Percentiles rank a stretch among this genome's conserved stretches.
Conservation (phyloP, 1,140 invertebrate species). For the Lordiphosa stackelbergi region DNA sequence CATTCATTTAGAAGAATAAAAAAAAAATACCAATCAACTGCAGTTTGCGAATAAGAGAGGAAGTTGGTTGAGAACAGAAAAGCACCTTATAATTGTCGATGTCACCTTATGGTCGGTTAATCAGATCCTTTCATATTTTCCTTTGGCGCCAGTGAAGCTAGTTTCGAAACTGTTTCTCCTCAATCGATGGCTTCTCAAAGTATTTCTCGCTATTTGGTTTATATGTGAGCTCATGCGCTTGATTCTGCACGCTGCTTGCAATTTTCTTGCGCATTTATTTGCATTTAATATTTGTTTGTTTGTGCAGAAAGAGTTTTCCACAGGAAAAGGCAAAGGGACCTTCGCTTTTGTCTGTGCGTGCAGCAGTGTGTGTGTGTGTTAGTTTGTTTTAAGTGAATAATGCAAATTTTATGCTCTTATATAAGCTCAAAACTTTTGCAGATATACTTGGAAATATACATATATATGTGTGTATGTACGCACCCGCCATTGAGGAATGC, state of each 20-base stretch:
- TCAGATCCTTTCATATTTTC: too few species aligned
- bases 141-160: too few species aligned
- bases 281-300: conserved; percentile 73
- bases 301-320: conserved; percentile 46
- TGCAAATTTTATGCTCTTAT: conserved; percentile 73
- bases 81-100: too few species aligned
- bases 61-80: too few species aligned
- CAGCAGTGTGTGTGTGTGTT: conserved; percentile 30
- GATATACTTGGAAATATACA: conserved; percentile 12
- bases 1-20: too few species aligned
- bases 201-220: conserved; percentile 36
- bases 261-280: conserved; percentile 62
- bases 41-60: too few species aligned
- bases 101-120: too few species aligned
- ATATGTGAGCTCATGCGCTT: conserved; percentile 21
- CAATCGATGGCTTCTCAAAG: conserved; percentile 38
- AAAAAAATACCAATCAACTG: too few species aligned
- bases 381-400: conserved; percentile 74
- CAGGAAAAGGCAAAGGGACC: conserved; percentile 44
- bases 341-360: conserved; percentile 9
- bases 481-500: conserved; percentile 47
- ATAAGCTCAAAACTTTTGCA: conserved; percentile 70
- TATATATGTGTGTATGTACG: conserved; percentile 18
- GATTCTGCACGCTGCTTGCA: conserved; percentile 42
- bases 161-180: too few species aligned